Conservation (phyloP, 1,140 invertebrate genomes). For the Phymorhynchus buccinoides region DNA sequence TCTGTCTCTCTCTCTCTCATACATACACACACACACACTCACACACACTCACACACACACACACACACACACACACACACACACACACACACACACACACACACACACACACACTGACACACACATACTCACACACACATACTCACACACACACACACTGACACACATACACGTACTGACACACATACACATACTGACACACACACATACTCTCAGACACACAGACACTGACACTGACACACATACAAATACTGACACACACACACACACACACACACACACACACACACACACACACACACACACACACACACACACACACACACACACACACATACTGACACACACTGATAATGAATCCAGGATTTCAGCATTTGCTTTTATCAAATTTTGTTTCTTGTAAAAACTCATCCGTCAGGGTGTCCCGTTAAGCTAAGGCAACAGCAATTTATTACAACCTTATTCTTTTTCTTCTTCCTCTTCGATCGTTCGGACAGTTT, state of each 20-base stretch:
- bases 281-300: background rate
- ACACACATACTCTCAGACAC: too few species aligned
- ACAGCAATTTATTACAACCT: too few species aligned
- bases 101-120: background rate
- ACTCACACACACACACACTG: background rate
- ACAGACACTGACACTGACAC: background rate
- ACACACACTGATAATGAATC: too few species aligned
- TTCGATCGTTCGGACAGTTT: too few species aligned
- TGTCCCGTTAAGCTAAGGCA: too few species aligned
- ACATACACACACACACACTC: background rate
- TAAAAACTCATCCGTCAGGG: too few species aligned
- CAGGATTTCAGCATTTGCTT: too few species aligned
- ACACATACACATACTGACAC: constrained; percentile 4
- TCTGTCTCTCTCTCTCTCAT: too few species aligned
- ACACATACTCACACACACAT: background rate
- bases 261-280: background rate
- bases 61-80: background rate
- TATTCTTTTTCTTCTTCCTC: too few species aligned
- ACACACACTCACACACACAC: background rate
- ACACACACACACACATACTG: too few species aligned
- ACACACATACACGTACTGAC: background rate
- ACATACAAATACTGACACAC: background rate
- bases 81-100: background rate
- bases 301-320: background rate
- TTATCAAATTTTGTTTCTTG: too few species aligned